A percentile compares a stretch with the other conserved stretches of the same genome.
These are phyloP conservation scores for Mythimna pallens DNA, from an alignment of 2,888 invertebrate genomes.

Conservation along the genomic window DNA sequence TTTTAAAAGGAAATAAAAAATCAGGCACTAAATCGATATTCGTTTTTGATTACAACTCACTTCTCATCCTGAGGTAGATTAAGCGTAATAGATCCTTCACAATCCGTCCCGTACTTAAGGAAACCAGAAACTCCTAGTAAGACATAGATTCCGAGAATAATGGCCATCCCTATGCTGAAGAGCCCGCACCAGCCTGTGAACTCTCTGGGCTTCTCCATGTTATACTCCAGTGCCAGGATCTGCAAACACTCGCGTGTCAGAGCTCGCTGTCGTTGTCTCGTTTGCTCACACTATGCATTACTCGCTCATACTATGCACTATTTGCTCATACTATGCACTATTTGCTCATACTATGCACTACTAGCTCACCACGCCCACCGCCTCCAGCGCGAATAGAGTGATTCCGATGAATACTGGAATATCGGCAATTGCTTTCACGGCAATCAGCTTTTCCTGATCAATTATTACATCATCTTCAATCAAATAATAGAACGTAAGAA, in stretches of 20 bases:
- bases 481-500: constrained; percentile 93
- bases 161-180: constrained; percentile 94
- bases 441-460: constrained; percentile 80
- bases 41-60: constrained; percentile 55
- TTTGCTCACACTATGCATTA: background rate
- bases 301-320: constrained; percentile 83
- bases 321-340: too few species aligned
- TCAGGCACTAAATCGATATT: background rate
- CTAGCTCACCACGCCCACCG: constrained; percentile 93
- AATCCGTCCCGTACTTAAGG: constrained; percentile 93
- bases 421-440: constrained; percentile 85
- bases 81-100: constrained; percentile 95
- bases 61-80: constrained; percentile 92
- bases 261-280: too few species aligned
- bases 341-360: background rate
- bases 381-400: constrained; percentile 96
- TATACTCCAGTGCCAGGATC: constrained; percentile 97
- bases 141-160: constrained; percentile 94
- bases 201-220: constrained; percentile 95
- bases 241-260: constrained; percentile 72
- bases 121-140: constrained; percentile 97
- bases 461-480: constrained; percentile 91
- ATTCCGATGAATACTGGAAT: constrained; percentile 96
- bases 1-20: background rate
- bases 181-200: constrained; percentile 95